Evolutionary conservation across 1,140 invertebrate species (phyloP).

Genomic region (Scylla paramamosain): DNA sequence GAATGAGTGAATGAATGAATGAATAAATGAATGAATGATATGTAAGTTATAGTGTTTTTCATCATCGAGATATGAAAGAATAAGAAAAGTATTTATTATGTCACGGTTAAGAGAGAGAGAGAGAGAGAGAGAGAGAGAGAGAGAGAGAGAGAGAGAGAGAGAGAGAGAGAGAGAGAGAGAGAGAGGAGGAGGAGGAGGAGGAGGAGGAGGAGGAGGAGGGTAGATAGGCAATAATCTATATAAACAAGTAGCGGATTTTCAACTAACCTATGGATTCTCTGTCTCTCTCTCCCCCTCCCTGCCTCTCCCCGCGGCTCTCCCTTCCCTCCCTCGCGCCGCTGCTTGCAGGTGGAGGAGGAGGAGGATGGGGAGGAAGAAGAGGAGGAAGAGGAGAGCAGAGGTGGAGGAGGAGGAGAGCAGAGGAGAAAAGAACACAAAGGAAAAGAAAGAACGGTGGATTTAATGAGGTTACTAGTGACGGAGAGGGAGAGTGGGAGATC

Average conservation of each 20-base stretch:
- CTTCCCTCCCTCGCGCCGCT: too few relatives aligned
- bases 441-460: too few relatives aligned
- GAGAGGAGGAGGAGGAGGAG: background rate
- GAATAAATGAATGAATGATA: background rate
- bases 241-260: background rate
- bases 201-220: background rate
- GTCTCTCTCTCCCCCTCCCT: too few relatives aligned
- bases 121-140: constrained; percentile 9
- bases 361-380: background rate
- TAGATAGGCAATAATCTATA: background rate
- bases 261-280: too few relatives aligned
- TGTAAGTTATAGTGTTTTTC: too few relatives aligned
- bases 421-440: background rate
- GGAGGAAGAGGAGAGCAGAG: background rate
- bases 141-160: background rate
- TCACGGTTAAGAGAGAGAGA: background rate
- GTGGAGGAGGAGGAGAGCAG: background rate
- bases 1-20: background rate
- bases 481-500: background rate
- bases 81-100: background rate
- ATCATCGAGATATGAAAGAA: background rate
- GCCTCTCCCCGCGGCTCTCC: too few relatives aligned
- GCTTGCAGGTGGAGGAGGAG: background rate
- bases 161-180: background rate
- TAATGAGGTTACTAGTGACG: background rate